These are phyloP conservation scores for Anisognathus igniventris DNA, from an alignment of 2,797 vertebrate species.

Conservation along the genomic window DNA sequence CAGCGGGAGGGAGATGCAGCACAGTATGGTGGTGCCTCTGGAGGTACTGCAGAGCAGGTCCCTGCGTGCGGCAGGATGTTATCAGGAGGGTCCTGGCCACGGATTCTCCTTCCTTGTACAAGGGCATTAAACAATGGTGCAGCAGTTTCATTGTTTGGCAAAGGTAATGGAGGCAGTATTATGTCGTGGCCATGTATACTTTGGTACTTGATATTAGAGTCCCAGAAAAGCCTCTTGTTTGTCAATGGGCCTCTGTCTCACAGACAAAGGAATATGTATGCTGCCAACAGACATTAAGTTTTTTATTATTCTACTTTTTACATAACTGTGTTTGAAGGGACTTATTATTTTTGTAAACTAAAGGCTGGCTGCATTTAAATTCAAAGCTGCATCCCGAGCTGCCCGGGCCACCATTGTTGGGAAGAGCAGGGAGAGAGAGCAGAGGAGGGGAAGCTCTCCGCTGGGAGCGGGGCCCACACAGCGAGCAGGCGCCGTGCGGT, in stretches of 20 bases:
- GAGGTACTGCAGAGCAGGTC: not conserved
- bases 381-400: slow-evolving; percentile 18
- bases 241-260: slow-evolving; percentile 28
- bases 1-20: not conserved
- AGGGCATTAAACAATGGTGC: not conserved
- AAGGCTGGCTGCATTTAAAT: slow-evolving; percentile 27
- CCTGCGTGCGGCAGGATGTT: not conserved
- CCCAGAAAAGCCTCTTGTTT: slow-evolving; percentile 26
- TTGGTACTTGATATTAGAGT: not conserved
- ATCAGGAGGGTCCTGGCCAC: not conserved
- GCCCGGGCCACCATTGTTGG: not conserved
- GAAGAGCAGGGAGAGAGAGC: not conserved
- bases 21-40: not conserved
- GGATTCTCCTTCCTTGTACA: not conserved
- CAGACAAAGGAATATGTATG: not conserved
- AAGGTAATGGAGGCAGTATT: not conserved
- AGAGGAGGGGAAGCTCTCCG: not conserved
- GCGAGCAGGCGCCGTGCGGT: not conserved
- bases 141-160: not conserved
- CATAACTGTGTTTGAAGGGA: slow-evolving; percentile 10
- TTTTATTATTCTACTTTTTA: slow-evolving; percentile 50
- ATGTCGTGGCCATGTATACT: not conserved
- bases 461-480: slow-evolving; percentile 18
- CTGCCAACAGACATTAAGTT: slow-evolving; percentile 29
- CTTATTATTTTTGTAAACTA: slow-evolving; percentile 42